phyloP scores from a whole-genome alignment of 2,888 invertebrate species.

The Sericinus montela region DNA sequence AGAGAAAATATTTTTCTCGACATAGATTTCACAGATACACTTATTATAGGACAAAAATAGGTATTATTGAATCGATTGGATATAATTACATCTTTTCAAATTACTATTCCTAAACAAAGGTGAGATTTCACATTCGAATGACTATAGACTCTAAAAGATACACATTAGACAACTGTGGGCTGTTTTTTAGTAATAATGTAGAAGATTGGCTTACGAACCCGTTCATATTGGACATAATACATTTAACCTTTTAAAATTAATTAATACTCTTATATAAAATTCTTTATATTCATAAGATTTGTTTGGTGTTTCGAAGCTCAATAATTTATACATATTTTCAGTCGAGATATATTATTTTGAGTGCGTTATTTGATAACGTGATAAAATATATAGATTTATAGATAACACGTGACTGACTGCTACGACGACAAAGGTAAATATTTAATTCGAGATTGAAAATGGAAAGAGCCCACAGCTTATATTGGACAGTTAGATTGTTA shows the following conservation, averaged over 20 bases:
- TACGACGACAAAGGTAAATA: conserved; percentile 15
- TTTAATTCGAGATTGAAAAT: conserved; percentile 10
- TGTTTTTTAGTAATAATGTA: background rate
- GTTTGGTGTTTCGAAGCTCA: conserved; percentile 62
- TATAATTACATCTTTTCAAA: conserved; percentile 40
- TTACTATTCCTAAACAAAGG: conserved; percentile 41
- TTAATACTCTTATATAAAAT: conserved; percentile 34
- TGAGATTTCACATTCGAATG: conserved; percentile 36
- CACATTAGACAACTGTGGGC: conserved; percentile 37
- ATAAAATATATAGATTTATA: conserved; percentile 11
- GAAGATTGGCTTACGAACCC: conserved; percentile 17
- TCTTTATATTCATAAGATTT: conserved; percentile 67
- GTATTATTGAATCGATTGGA: conserved; percentile 68
- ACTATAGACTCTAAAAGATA: conserved; percentile 36
- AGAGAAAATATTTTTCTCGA: conserved; percentile 56
- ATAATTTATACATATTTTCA: conserved; percentile 26
- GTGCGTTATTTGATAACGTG: conserved; percentile 15
- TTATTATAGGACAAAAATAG: conserved; percentile 68
- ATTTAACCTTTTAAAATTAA: conserved; percentile 18
- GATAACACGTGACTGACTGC: conserved; percentile 3
- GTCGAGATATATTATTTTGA: conserved; percentile 19
- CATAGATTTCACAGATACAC: conserved; percentile 63
- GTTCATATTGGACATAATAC: conserved; percentile 18
- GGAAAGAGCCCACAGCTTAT: conserved; percentile 51
- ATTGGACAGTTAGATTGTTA: conserved; percentile 38